Evolutionary conservation across 2,888 invertebrate species (phyloP).

Genomic region (Drosophila multiciliata): DNA sequence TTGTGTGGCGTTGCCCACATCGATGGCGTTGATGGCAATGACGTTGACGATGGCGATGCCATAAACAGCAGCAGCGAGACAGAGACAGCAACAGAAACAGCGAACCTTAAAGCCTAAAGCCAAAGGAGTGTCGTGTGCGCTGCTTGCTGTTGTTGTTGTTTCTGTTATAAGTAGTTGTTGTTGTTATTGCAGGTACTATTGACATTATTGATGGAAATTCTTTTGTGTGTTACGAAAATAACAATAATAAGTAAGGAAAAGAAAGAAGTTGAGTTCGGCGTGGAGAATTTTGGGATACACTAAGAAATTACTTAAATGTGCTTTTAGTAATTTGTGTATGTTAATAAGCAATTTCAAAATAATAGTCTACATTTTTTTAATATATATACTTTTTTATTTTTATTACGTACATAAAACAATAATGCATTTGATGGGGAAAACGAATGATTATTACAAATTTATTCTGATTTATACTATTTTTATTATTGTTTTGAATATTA

Average conservation of each 20-base stretch:
- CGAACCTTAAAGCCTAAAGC: constrained; percentile 33
- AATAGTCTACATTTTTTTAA: neutral
- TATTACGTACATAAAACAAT: neutral
- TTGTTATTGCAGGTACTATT: constrained; percentile 64
- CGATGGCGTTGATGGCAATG: constrained; percentile 28
- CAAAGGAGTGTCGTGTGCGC: constrained; percentile 64
- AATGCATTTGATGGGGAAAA: neutral
- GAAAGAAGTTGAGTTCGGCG: constrained; percentile 26
- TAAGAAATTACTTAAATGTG: constrained; percentile 3
- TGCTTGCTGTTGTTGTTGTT: constrained; percentile 43
- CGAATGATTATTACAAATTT: neutral
- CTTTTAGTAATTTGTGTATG: neutral
- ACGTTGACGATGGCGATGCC: constrained; percentile 41
- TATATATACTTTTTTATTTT: neutral
- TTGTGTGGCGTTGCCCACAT: constrained; percentile 38
- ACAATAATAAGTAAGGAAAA: constrained; percentile 40
- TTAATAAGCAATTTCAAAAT: neutral
- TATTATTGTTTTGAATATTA: neutral
- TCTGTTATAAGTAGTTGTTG: constrained; percentile 18
- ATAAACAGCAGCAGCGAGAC: constrained; percentile 21
- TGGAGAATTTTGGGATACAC: constrained; percentile 26
- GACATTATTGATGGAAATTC: constrained; percentile 82
- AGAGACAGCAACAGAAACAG: neutral
- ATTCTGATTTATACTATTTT: neutral
- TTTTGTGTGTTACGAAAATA: constrained; percentile 69